Evolutionary conservation across 2,113 vertebrate genomes (phyloP).

Genomic region (Noctilio leporinus): DNA sequence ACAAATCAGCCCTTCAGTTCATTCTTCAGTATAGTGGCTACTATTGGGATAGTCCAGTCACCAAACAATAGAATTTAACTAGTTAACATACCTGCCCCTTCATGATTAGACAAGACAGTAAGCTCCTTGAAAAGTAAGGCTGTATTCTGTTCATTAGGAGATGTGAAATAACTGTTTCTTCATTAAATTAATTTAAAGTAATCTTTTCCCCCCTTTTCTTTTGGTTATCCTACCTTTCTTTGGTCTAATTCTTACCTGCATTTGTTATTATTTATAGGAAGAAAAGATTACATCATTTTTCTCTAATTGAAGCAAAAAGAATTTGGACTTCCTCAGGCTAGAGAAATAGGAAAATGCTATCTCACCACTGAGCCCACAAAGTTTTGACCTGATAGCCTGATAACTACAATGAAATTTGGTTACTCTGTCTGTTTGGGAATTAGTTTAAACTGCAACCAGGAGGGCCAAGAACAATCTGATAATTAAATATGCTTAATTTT

Average conservation of each 20-base stretch:
- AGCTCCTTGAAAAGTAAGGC: neutral
- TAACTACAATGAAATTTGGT: neutral
- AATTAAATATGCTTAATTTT: neutral
- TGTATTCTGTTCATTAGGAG: neutral
- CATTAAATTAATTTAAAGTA: neutral
- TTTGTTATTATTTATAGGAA: neutral
- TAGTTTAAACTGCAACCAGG: neutral
- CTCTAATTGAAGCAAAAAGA: neutral
- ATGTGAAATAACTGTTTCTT: neutral
- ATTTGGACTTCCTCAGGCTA: neutral
- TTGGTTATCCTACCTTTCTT: neutral
- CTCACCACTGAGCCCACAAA: neutral
- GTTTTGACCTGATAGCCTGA: neutral
- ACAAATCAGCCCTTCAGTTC: neutral
- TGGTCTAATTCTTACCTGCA: neutral
- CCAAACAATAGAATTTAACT: neutral
- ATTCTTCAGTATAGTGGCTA: neutral
- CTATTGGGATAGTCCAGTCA: neutral
- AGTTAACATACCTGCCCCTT: neutral
- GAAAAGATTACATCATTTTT: neutral
- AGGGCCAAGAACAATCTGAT: neutral
- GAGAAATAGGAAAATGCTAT: neutral
- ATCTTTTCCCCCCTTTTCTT: neutral
- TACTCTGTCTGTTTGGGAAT: neutral
- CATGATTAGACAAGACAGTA: neutral